Base-by-base conservation (phyloP, 1,140 invertebrate genomes). In the Camponotus vicinus region DNA sequence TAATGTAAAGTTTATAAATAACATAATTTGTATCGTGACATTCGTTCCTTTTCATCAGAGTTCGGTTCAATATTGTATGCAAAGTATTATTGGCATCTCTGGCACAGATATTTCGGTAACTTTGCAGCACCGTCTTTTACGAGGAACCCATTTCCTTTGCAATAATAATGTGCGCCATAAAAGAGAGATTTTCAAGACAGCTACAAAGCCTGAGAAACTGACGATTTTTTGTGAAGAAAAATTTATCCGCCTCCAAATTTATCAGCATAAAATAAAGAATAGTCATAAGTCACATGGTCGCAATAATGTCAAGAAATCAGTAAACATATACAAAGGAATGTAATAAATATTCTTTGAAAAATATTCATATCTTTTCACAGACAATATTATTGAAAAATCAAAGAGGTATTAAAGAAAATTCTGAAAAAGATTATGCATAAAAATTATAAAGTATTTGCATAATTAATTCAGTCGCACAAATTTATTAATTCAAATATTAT, bases 21-120 rank as follows among this genome's bases (percentile, higher is more conserved):
- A 45, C 11, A 27, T 64, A 45, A 78, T 66, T 37, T 64, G 32
- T 66, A 49, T 52, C 76, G n/a, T 61, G 18, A 52, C 34, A 63
- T 67, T 78, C 32, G 15, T 45, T 70, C 69, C n/a, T 85, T 42
- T 2, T 85, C 71, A 27, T 27, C 27, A 27, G 27, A 27, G 27
- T 27, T 27, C 27, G 78, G 1, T 27, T 3, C 49, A 34, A 59
- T 21, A 64, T 80, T 40, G 61, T 79, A 34, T 57, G 49, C 52
- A 18, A 61, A 87, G 40, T 32, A 80, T 88, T 88, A 89, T 88
- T 89, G 76, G 61, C 82, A 32, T 70, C 18, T 49, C 66, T 42
- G 37, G 37, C 55, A 57, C 21, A 61, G 77, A 78, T 59, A 71
- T 8, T 27, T 52, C 49, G 21, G 4, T n/a, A 57, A 52, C 21